Percentiles rank a stretch among this genome's conserved stretches.
Evolutionary conservation across 1,140 invertebrate species (phyloP).

Genomic region (Drosophila murphyi): DNA sequence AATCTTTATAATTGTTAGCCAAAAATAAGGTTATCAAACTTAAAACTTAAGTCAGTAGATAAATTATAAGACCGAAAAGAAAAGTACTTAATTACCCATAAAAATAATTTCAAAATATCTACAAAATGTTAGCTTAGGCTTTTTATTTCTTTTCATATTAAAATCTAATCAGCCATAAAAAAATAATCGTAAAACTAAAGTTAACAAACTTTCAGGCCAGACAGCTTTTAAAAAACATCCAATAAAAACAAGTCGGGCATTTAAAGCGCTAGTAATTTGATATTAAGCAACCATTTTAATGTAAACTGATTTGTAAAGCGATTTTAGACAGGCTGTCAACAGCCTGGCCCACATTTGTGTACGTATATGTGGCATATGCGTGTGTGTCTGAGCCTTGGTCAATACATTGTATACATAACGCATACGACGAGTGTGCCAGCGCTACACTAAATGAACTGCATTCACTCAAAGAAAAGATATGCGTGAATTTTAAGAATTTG

Average conservation of each 20-base stretch:
- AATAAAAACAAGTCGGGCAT: not conserved
- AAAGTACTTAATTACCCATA: no score
- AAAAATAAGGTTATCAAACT: no score
- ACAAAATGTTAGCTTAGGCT: no score
- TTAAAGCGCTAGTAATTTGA: not conserved
- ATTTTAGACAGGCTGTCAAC: constrained; percentile 14
- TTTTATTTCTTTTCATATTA: no score
- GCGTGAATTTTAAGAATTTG: no score
- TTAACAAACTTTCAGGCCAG: not conserved
- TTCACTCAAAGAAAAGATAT: constrained; percentile 7
- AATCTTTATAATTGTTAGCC: no score
- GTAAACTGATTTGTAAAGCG: constrained; percentile 13
- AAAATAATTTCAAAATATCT: no score
- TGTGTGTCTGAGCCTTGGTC: constrained; percentile 2
- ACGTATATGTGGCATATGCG: not conserved
- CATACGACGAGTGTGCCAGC: constrained; percentile 55
- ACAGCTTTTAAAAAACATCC: not conserved
- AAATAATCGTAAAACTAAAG: not conserved
- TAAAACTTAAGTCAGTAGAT: no score
- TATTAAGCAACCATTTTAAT: not conserved
- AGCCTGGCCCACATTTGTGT: constrained; percentile 14
- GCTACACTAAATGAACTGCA: constrained; percentile 46
- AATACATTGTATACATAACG: constrained; percentile 45
- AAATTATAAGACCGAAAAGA: no score
- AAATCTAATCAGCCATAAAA: no score